Evolutionary conservation across 2,797 vertebrate species (phyloP).

Genomic region (Vireo griseus): DNA sequence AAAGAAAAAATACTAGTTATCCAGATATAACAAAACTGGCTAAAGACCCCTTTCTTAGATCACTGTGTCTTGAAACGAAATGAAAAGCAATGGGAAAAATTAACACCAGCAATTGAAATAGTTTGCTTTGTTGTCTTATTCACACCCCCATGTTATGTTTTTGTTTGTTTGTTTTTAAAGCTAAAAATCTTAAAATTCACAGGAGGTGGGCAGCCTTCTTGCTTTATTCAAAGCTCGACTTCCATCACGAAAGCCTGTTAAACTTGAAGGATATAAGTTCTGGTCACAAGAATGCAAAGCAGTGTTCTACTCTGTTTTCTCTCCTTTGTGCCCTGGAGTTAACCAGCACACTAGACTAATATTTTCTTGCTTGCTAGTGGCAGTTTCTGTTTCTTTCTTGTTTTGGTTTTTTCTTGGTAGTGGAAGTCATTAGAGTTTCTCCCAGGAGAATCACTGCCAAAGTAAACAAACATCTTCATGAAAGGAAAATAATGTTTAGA

Average conservation of each 20-base stretch:
- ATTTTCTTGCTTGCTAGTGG: constrained; percentile 46
- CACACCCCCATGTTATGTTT: neutral
- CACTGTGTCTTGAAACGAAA: neutral
- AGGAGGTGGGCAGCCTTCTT: neutral
- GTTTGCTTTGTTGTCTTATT: neutral
- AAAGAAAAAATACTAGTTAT: neutral
- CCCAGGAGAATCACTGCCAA: constrained; percentile 50
- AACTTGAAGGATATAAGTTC: neutral
- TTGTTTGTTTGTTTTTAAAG: neutral
- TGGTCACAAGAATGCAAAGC: constrained; percentile 10
- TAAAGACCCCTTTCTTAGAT: neutral
- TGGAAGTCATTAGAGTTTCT: constrained; percentile 61
- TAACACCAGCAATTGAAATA: neutral
- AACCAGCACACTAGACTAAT: constrained; percentile 32
- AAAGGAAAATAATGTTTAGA: constrained; percentile 53
- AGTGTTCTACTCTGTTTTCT: neutral
- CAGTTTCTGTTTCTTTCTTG: constrained; percentile 51
- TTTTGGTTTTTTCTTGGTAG: neutral
- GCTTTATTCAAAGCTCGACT: neutral
- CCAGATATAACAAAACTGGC: neutral
- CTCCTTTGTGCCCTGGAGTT: constrained; percentile 25
- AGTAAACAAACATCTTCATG: constrained; percentile 62
- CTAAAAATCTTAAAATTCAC: neutral
- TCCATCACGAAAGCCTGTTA: neutral
- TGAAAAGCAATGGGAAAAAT: neutral